Percentiles rank a stretch among this genome's conserved stretches.
Conservation (phyloP, 2,888 invertebrate genomes). For the Heteropelma amictum region DNA sequence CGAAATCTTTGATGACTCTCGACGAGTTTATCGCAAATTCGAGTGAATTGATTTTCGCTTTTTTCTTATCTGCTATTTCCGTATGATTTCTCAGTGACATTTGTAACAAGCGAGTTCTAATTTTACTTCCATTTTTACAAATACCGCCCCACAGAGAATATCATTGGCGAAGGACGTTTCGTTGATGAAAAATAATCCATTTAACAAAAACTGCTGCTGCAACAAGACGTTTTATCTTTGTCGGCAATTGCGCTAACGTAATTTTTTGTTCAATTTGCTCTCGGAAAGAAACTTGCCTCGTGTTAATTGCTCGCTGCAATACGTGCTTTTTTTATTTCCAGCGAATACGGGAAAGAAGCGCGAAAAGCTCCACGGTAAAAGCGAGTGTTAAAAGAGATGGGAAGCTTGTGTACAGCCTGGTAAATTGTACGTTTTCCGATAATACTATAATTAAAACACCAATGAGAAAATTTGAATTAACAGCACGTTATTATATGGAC, state of each 20-base stretch:
- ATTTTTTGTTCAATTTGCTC: no score
- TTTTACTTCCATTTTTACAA: not conserved
- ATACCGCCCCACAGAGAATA: no score
- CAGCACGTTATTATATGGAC: no score
- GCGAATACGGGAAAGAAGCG: constrained; percentile 40
- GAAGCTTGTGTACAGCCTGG: no score
- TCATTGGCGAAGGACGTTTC: no score
- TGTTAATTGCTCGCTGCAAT: constrained; percentile 18
- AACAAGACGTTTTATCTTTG: not conserved
- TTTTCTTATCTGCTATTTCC: not conserved
- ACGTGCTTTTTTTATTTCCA: constrained; percentile 35
- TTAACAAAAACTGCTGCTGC: not conserved
- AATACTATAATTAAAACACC: no score
- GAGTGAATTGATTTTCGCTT: constrained; percentile 23
- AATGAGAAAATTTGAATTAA: no score
- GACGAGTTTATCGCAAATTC: not conserved
- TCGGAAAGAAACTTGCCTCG: not conserved
- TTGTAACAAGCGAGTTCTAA: not conserved
- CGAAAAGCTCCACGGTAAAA: constrained; percentile 47
- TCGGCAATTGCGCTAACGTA: not conserved
- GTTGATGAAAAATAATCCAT: no score
- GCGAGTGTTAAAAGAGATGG: constrained; percentile 15
- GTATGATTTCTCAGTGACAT: no score
- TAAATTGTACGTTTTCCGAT: no score
- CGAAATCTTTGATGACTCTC: constrained; percentile 41